Percentiles rank a stretch among this genome's conserved stretches.
These are phyloP conservation scores for Ormyrus nitidulus DNA, from an alignment of 2,888 invertebrate genomes.

Conservation along the genomic window DNA sequence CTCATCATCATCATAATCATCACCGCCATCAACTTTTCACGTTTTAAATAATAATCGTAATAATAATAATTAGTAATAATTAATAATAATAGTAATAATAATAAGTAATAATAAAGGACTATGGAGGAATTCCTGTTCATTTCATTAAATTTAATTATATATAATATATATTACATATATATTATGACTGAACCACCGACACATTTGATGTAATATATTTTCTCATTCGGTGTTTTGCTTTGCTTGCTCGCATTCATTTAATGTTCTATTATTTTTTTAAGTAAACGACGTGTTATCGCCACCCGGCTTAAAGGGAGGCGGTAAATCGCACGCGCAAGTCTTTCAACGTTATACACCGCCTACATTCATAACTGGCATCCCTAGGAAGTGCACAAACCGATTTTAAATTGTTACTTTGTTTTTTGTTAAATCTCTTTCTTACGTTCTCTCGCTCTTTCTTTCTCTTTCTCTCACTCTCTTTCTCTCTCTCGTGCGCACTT, in stretches of 20 bases:
- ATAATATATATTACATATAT: conserved; percentile 75
- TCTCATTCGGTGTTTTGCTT: conserved; percentile 59
- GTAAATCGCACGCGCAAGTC: conserved; percentile 67
- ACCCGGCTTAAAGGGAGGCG: conserved; percentile 34
- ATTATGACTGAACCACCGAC: conserved; percentile 74
- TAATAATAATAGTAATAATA: conserved; percentile 42
- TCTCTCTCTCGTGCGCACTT: conserved; percentile 54
- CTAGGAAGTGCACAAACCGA: conserved; percentile 66
- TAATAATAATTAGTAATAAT: conserved; percentile 60
- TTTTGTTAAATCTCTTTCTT: conserved; percentile 55
- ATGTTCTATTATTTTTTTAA: conserved; percentile 65
- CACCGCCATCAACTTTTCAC: conserved; percentile 48
- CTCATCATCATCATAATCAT: conserved; percentile 45
- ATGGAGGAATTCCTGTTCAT: conserved; percentile 71
- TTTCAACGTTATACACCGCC: conserved; percentile 59
- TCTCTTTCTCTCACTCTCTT: conserved; percentile 36
- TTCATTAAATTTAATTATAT: conserved; percentile 70
- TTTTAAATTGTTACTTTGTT: conserved; percentile 60
- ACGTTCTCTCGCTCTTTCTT: conserved; percentile 25
- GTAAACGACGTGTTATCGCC: conserved; percentile 68
- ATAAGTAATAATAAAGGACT: conserved; percentile 72
- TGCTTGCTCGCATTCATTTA: conserved; percentile 61
- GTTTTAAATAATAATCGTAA: conserved; percentile 56
- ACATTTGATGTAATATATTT: conserved; percentile 61
- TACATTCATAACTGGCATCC: conserved; percentile 61